These are phyloP conservation scores for Sarcophaga caerulescens DNA, from an alignment of 2,888 invertebrate genomes.

Conservation along the genomic window DNA sequence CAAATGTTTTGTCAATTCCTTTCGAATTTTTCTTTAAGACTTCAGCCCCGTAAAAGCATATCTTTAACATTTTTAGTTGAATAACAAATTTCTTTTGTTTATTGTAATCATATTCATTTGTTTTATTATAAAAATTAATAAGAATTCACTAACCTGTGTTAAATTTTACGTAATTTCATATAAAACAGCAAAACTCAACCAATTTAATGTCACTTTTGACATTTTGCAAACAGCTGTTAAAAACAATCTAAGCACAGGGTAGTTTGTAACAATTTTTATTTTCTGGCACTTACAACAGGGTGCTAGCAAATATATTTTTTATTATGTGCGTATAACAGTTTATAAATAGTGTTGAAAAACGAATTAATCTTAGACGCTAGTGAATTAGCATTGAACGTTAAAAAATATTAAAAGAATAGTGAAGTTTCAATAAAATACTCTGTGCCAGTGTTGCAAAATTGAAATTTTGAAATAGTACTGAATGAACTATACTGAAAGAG, in stretches of 20 bases:
- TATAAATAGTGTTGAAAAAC: no score
- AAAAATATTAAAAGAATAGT: no score
- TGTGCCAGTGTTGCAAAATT: no score
- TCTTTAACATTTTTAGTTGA: not conserved
- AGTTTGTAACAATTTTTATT: not conserved
- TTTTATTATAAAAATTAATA: conserved; percentile 22
- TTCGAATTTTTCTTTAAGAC: not conserved
- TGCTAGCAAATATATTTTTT: not conserved
- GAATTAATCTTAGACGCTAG: no score
- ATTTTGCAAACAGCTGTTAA: conserved; percentile 53
- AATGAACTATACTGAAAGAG: no score
- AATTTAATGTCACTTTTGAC: conserved; percentile 51
- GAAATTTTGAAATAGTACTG: no score
- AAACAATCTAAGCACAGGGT: conserved; percentile 1
- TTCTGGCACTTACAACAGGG: not conserved
- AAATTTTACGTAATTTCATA: conserved; percentile 73
- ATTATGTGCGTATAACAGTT: no score
- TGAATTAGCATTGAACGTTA: no score
- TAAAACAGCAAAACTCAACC: conserved; percentile 43
- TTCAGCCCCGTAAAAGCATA: not conserved
- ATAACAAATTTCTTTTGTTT: not conserved
- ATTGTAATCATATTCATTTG: not conserved
- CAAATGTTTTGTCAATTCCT: not conserved
- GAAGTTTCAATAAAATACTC: no score
- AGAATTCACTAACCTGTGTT: conserved; percentile 57